phyloP scores from a whole-genome alignment of 1,140 invertebrate genomes.

The Drosophila hydei region DNA sequence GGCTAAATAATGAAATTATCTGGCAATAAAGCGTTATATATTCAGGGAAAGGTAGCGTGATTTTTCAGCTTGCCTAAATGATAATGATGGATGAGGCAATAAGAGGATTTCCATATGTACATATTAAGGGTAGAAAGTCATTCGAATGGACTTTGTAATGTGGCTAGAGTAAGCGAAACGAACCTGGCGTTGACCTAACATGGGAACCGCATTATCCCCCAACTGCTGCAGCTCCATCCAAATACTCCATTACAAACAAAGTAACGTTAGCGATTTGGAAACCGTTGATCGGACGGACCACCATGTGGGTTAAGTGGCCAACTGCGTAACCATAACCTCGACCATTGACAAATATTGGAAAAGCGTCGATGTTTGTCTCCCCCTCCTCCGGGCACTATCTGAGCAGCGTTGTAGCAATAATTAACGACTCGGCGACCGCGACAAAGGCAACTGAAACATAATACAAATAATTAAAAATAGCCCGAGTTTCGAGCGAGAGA shows the following conservation, averaged over 20 bases:
- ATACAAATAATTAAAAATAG: conserved; percentile 82
- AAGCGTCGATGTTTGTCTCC: conserved; percentile 40
- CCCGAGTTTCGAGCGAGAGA: conserved; percentile 27
- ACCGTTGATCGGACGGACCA: conserved; percentile 44
- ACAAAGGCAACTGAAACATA: conserved; percentile 72
- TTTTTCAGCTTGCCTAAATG: too few species aligned
- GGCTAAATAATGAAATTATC: conserved; percentile 81
- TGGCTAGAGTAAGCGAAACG: not conserved
- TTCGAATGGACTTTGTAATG: not conserved
- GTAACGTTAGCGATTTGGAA: conserved; percentile 24
- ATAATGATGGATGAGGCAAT: conserved; percentile 10
- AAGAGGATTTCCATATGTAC: conserved; percentile 8
- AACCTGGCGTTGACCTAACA: conserved; percentile 57
- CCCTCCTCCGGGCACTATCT: conserved; percentile 47
- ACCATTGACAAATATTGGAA: conserved; percentile 66
- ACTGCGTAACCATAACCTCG: conserved; percentile 45
- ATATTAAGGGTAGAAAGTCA: conserved; percentile 12
- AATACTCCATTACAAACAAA: not conserved
- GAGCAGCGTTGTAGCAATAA: conserved; percentile 39
- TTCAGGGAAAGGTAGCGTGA: not conserved
- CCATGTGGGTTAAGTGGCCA: conserved; percentile 64
- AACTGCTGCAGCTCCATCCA: not conserved
- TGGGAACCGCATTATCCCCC: conserved; percentile 62
- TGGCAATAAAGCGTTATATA: conserved; percentile 62
- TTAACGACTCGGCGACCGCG: conserved; percentile 58